Evolutionary conservation across 2,888 invertebrate genomes (phyloP).

Genomic region (Lycocerus yunnanus): DNA sequence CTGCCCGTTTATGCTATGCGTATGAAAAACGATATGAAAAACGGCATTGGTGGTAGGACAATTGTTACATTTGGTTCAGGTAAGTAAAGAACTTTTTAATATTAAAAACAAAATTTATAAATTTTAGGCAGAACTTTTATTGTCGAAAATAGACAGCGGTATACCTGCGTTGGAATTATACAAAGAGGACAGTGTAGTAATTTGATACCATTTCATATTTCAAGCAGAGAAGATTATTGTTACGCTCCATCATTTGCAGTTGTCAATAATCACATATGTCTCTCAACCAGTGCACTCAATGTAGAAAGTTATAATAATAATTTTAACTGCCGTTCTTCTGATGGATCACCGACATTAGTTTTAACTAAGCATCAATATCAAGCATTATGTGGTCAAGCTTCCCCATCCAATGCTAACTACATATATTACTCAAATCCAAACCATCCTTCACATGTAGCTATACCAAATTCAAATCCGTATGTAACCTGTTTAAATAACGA

Average conservation of each 20-base stretch:
- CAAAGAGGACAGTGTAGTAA: not conserved
- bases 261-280: not conserved
- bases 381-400: not conserved
- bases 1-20: not conserved
- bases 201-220: not conserved
- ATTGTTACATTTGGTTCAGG: not conserved
- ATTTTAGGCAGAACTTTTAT: not conserved
- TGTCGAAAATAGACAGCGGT: not conserved
- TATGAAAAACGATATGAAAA: not conserved
- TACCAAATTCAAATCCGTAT: conserved; percentile 18
- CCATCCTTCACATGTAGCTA: conserved; percentile 1
- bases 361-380: not conserved
- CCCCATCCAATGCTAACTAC: conserved; percentile 1
- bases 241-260: not conserved
- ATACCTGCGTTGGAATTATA: not conserved
- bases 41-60: not conserved
- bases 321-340: not conserved
- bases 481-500: conserved; percentile 8
- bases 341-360: not conserved
- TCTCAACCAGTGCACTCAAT: not conserved
- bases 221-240: not conserved
- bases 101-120: not conserved
- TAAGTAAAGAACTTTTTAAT: not conserved
- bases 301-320: not conserved
- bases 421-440: conserved; percentile 10